Percentiles rank a stretch among this genome's conserved stretches.
These are phyloP conservation scores for Bombycilla garrulus DNA, from an alignment of 2,113 vertebrate species.

Conservation along the genomic window DNA sequence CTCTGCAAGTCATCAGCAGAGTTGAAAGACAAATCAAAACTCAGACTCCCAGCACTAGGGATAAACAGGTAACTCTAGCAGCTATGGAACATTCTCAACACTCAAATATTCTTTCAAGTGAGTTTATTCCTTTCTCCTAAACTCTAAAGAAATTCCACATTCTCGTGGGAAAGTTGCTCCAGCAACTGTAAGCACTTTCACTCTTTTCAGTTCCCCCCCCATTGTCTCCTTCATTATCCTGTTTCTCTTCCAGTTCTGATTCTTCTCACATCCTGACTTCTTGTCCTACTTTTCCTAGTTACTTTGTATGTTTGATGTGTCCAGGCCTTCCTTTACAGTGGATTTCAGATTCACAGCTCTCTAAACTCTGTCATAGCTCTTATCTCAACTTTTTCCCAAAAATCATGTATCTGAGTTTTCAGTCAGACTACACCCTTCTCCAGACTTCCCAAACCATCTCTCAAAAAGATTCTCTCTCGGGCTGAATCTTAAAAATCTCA, in stretches of 20 bases:
- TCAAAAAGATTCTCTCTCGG: background rate
- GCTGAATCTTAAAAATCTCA: background rate
- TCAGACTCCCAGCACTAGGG: background rate
- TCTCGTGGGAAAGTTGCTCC: background rate
- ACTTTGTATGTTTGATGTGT: background rate
- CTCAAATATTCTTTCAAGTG: background rate
- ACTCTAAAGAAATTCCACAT: background rate
- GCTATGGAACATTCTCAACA: background rate
- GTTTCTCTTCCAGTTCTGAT: background rate
- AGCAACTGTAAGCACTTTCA: constrained; percentile 1
- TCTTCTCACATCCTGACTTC: constrained; percentile 9
- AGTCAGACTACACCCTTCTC: background rate
- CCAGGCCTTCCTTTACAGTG: background rate
- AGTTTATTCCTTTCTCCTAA: background rate
- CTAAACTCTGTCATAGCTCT: background rate
- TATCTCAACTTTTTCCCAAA: background rate
- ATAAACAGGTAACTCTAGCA: background rate
- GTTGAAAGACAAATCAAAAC: background rate
- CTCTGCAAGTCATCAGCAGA: background rate
- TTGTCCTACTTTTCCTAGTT: constrained; percentile 1
- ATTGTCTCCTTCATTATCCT: background rate
- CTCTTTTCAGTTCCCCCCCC: background rate
- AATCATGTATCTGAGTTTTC: background rate
- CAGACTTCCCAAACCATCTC: background rate
- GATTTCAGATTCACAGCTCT: background rate